Evolutionary conservation across 2,888 invertebrate species (phyloP).

Genomic region (Adelphocoris suturalis): DNA sequence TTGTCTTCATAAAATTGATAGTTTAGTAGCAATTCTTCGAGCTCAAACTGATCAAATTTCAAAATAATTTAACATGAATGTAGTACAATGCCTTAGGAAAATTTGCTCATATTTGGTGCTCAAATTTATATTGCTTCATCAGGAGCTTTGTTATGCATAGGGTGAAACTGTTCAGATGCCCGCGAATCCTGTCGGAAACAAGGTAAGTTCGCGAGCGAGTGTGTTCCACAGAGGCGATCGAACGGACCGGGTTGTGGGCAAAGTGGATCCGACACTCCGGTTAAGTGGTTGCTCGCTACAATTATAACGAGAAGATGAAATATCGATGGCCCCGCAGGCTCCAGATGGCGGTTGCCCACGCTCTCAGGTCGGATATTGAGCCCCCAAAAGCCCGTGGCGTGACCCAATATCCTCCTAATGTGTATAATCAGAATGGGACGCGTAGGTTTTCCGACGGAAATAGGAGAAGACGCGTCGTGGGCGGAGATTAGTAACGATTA

Average conservation of each 20-base stretch:
- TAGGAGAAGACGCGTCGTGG: constrained; percentile 5
- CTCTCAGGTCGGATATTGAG: constrained; percentile 29
- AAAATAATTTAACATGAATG: too few relatives aligned
- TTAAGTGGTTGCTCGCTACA: constrained; percentile 22
- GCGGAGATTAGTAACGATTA: constrained; percentile 3
- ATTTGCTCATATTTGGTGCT: too few relatives aligned
- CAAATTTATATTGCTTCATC: too few relatives aligned
- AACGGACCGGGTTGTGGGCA: constrained; percentile 11
- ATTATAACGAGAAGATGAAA: constrained; percentile 62
- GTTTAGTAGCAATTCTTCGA: too few relatives aligned
- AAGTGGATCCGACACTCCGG: constrained; percentile 20
- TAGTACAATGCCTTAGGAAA: too few relatives aligned
- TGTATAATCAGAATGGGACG: constrained; percentile 26
- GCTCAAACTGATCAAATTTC: too few relatives aligned
- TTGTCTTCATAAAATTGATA: too few relatives aligned
- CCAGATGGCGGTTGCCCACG: constrained; percentile 40
- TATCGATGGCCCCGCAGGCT: constrained; percentile 44
- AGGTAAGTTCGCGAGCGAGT: too few relatives aligned
- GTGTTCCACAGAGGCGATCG: neutral
- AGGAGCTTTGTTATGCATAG: too few relatives aligned
- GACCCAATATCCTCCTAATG: constrained; percentile 34
- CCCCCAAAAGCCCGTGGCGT: neutral
- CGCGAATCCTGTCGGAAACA: too few relatives aligned
- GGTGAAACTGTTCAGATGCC: too few relatives aligned
- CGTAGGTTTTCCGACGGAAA: constrained; percentile 11